A percentile compares a stretch with the other conserved stretches of the same genome.
Conservation (phyloP, 2,113 vertebrate genomes). For the Nerophis ophidion region DNA sequence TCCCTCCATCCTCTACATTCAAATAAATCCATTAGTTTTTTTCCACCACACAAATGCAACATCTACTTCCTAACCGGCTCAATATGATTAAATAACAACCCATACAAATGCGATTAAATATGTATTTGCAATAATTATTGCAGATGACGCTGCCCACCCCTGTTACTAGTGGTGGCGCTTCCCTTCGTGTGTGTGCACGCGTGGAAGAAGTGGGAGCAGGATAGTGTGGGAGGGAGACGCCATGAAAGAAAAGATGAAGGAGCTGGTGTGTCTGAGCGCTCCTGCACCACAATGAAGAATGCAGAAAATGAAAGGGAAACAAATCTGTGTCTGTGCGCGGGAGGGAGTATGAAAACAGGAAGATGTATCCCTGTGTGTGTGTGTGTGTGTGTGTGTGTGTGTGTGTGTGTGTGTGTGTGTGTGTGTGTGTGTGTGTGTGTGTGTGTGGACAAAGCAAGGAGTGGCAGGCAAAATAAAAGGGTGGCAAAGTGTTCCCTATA, state of each 20-base stretch:
- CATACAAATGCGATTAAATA: neutral
- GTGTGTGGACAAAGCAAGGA: slow-evolving; percentile 5
- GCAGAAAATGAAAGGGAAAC: slow-evolving; percentile 49
- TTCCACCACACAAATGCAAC: too few species aligned
- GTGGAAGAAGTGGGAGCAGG: slow-evolving; percentile 31
- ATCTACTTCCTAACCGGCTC: neutral
- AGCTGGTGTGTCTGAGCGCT: slow-evolving; percentile 21
- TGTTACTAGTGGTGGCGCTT: neutral
- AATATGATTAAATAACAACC: slow-evolving; percentile 3
- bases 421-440: slow-evolving; percentile 19
- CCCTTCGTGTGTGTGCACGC: slow-evolving; percentile 11
- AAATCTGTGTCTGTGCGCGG: slow-evolving; percentile 44
- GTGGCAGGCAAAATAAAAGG: neutral
- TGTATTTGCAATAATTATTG: slow-evolving; percentile 8
- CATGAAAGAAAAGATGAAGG: slow-evolving; percentile 59
- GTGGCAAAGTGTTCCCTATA: neutral
- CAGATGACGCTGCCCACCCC: neutral
- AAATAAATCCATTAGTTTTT: neutral
- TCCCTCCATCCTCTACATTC: too few species aligned
- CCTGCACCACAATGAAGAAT: slow-evolving; percentile 28
- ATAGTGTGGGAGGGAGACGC: slow-evolving; percentile 57
- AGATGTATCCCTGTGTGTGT: slow-evolving; percentile 27
- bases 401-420: slow-evolving; percentile 24
- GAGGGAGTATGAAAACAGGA: slow-evolving; percentile 53
- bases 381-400: slow-evolving; percentile 29